Conservation (phyloP, 92 coral and sea anemone genomes). For the Actinernus sp. region DNA sequence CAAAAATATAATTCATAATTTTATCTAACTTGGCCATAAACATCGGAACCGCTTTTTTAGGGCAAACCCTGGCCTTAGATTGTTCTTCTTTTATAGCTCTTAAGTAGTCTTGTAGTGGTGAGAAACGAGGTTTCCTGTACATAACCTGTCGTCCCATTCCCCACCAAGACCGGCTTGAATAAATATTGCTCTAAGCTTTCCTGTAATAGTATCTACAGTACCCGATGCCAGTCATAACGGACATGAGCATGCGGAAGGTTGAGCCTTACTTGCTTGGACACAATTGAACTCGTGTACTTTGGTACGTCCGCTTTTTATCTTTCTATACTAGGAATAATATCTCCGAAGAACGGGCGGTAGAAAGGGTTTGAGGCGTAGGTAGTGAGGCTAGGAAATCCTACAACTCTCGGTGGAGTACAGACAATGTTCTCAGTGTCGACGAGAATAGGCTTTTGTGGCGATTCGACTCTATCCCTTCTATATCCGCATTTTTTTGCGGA, state of each 20-base stretch:
- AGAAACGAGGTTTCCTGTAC: neutral
- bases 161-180: neutral
- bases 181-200: constrained; percentile 13
- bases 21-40: neutral
- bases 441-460: too few species aligned
- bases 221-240: neutral
- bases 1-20: neutral
- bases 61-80: constrained; percentile 20
- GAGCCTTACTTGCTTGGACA: neutral
- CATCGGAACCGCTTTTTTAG: neutral
- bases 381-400: constrained; percentile 12
- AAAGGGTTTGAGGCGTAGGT: neutral
- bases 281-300: constrained; percentile 6
- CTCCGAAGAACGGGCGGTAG: constrained; percentile 4
- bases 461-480: too few species aligned
- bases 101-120: constrained; percentile 27
- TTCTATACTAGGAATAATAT: constrained; percentile 8
- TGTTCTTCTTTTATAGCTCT: constrained; percentile 23
- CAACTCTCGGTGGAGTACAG: too few species aligned
- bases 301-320: constrained; percentile 15
- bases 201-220: constrained; percentile 11
- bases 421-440: too few species aligned
- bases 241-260: neutral
- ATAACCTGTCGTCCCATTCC: neutral
- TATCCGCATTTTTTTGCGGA: too few species aligned